These are phyloP conservation scores for Hiodon alosoides DNA, from an alignment of 2,113 vertebrate genomes.

Conservation along the genomic window DNA sequence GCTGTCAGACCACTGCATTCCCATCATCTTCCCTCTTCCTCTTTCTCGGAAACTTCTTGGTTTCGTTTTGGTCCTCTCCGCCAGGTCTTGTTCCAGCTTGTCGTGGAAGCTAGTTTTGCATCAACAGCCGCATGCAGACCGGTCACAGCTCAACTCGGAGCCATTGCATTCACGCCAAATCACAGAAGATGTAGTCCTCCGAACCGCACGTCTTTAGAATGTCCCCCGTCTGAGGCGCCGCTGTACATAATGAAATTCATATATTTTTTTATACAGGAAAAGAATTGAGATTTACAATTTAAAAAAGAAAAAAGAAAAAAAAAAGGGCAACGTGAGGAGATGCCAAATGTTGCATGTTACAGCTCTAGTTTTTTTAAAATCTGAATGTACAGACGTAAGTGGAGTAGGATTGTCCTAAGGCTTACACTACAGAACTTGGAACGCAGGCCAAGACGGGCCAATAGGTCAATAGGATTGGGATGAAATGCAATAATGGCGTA, in stretches of 20 bases:
- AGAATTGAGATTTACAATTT: conserved; percentile 38
- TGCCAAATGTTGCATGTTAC: conserved; percentile 70
- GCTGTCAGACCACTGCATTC: not conserved
- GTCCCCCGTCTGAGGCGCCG: conserved; percentile 52
- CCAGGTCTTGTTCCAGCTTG: not conserved
- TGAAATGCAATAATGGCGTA: too few relatives aligned
- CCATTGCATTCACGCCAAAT: too few relatives aligned
- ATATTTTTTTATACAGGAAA: conserved; percentile 54
- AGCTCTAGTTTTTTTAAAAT: conserved; percentile 60
- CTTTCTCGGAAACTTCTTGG: too few relatives aligned
- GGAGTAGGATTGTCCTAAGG: conserved; percentile 5
- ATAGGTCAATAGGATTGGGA: too few relatives aligned
- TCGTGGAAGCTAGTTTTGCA: not conserved
- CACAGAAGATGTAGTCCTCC: too few relatives aligned
- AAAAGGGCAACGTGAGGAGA: conserved; percentile 26
- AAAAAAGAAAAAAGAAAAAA: not conserved
- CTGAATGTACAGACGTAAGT: conserved; percentile 31
- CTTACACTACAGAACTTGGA: not conserved
- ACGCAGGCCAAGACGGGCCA: too few relatives aligned
- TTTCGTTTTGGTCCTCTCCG: too few relatives aligned
- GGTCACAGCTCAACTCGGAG: too few relatives aligned
- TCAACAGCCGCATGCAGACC: conserved; percentile 5
- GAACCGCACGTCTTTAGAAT: too few relatives aligned
- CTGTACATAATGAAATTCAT: conserved; percentile 31
- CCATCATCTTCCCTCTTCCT: too few relatives aligned